Base-by-base conservation (phyloP, 2,888 invertebrate species). In the Eucera pruinosa region DNA sequence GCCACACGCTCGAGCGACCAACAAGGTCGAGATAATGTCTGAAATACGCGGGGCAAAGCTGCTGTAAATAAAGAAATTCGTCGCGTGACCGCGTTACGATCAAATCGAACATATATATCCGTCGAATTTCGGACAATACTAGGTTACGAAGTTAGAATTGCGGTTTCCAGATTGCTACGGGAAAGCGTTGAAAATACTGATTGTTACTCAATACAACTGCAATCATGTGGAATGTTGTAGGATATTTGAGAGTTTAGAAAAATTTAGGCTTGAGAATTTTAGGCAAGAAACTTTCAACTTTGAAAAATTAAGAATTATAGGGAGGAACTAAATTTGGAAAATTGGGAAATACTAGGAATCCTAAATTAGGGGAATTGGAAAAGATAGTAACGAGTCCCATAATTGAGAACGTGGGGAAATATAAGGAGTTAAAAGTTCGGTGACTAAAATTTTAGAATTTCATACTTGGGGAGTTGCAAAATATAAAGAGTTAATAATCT, bases 31-130 rank as follows among this genome's bases (percentile, higher is more conserved):
- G 45, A 61, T 61, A 47, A 47, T n/a, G 45, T 61, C 30, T 61
- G 30, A 33, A 30, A 61, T 61, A 33, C 33, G 45, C 47, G 60
- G 11, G 30, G 15, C 45, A 61, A 45, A 0, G 11, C 6, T 5
- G n/a, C 47, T 33, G 60, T 33, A 61, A 61, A 47, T 47, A 61
- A 45, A 61, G 60, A 47, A 43, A 61, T 45, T 60, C 60, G 3
- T 3, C 18, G 13, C 13, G 15, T 25, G 58, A 18, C 20, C 45
- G 27, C 15, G 25, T 43, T 43, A 18, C 45, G 4, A 30, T 4
- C 4, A 20, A 60, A 45, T 61, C 18, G 30, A 18, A 13, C 20
- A 13, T 36, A 30, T 30, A 43, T 58, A 45, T 30, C 27, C 30
- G 7, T 41, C 18, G 58, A 55, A 58, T 43, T 45, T 43, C n/a